Evolutionary conservation across 2,888 invertebrate genomes (phyloP), one percentile per base, ranked within the genome.

Genomic region (Drosophila formosana): DNA sequence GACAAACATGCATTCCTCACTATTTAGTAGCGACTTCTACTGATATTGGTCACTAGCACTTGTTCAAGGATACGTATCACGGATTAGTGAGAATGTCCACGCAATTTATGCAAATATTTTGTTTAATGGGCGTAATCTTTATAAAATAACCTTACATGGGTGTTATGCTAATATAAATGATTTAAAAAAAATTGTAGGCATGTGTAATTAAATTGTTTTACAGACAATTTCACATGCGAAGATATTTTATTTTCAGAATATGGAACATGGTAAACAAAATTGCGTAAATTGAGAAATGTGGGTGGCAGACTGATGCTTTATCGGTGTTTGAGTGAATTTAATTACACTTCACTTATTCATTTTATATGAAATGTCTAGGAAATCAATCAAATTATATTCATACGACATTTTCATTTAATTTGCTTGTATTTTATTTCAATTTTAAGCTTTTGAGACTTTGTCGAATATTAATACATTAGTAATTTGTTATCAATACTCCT

Each of bases 371-470:
- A 61, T 69, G 23, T 28, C 61, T 51, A 37, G 30, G 2, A 57
- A 69, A 28, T 60, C 37, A 65, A 56, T 45, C n/a, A 4, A 26
- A 37, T n/a, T 41, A 65, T 57, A 50, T 49, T 63, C 49, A 63
- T n/a, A n/a, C 7, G 8, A 18, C 23, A 28, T 37, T 63, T 56
- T 39, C 25, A 32, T 11, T 53, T 18, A 6, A 23, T 18, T 63
- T 47, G 8, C 18, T 26, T 11, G 32, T 57, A 26, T 62, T 55
- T 11, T 23, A 46, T 46, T 55, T 55, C 46, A 39, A 39, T 4
- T 37, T 26, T 6, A 49, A 37, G 18, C 57, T 39, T 49, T 49
- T 39, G 58, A 58, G 49, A 49, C 49, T 30, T 49, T 47, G 5
- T 37, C 11, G 9, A 2, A 37, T 37, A 37, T 9, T 3, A 3